phyloP scores from a whole-genome alignment of 2,888 invertebrate species.

The Drosophila paucipuncta region DNA sequence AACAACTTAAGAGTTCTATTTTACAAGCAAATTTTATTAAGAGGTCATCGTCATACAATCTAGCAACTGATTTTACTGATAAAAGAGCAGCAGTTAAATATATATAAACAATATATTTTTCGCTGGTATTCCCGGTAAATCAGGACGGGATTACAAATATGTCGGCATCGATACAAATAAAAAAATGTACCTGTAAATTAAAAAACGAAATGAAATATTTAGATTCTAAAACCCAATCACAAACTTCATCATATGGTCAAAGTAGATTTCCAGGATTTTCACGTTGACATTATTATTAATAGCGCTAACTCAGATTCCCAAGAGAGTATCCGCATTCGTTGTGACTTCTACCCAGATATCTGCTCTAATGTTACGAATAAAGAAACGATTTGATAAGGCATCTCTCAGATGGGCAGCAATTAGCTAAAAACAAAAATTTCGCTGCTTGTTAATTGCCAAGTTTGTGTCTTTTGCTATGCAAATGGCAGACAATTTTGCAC shows the following conservation, averaged over 20 bases:
- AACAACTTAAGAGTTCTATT: neutral
- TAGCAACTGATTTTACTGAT: too few species aligned
- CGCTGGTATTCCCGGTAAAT: neutral
- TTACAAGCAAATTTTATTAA: too few species aligned
- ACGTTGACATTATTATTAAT: neutral
- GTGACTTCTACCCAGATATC: neutral
- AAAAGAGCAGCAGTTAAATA: neutral
- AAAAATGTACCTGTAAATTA: neutral
- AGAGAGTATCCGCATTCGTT: conserved; percentile 26
- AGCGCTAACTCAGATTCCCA: neutral
- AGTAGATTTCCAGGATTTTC: neutral
- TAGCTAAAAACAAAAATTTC: conserved; percentile 61
- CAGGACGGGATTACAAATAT: neutral
- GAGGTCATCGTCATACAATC: too few species aligned
- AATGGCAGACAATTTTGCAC: conserved; percentile 55
- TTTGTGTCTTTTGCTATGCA: conserved; percentile 59
- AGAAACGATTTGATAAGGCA: conserved; percentile 40
- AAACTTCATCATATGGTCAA: neutral
- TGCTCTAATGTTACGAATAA: conserved; percentile 22
- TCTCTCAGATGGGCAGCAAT: conserved; percentile 42
- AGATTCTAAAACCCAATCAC: neutral
- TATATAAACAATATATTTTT: neutral
- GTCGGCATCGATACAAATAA: neutral
- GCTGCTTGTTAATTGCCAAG: conserved; percentile 74
- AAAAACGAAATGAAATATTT: neutral